Evolutionary conservation across 1,140 invertebrate genomes (phyloP), one percentile per base, ranked within the genome.

Genomic region (Oscheius sp.): DNA sequence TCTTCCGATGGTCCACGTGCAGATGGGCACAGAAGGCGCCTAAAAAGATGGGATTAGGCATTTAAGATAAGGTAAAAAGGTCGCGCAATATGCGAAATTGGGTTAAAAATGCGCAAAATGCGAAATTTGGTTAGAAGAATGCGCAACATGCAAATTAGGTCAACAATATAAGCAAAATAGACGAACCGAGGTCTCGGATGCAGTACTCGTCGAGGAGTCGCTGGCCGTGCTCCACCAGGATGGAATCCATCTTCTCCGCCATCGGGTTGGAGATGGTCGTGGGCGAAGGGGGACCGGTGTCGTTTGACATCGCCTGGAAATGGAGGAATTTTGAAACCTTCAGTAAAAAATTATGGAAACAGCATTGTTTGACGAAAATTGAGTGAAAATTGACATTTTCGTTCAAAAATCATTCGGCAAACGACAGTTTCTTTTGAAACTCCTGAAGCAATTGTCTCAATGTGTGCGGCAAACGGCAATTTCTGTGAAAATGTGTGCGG

Each of bases 11-110:
- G 75, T 81, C 73, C 31, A 79, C 77, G 35, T 75, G 67, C 7
- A 82, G 67, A 68, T 84, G 79, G 42, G 80, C 23, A 26, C 80
- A 66, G 66, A 82, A 84, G 23, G 69, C 76, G 2, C 79, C 80
- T 83, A 32, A n/a, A 78, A n/a, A n/a, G n/a, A n/a, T n/a, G n/a
- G n/a, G n/a, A n/a, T n/a, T n/a, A n/a, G n/a, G n/a, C n/a, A n/a
- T n/a, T n/a, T n/a, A n/a, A n/a, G n/a, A n/a, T n/a, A n/a, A n/a
- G n/a, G n/a, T n/a, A 75, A 29, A 23, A 28, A 32, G 1, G 2
- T 35, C n/a, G 26, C 15, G 52, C 32, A 42, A 74, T 13, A 59
- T 63, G 20, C 23, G 3, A 1, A 13, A 52, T 26, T 26, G 10
- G 55, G 20, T 67, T 15, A 32, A 36, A 3, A 32, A 78, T 34